phyloP scores from a whole-genome alignment of 2,888 invertebrate species.

The Melinaea marsaeus region DNA sequence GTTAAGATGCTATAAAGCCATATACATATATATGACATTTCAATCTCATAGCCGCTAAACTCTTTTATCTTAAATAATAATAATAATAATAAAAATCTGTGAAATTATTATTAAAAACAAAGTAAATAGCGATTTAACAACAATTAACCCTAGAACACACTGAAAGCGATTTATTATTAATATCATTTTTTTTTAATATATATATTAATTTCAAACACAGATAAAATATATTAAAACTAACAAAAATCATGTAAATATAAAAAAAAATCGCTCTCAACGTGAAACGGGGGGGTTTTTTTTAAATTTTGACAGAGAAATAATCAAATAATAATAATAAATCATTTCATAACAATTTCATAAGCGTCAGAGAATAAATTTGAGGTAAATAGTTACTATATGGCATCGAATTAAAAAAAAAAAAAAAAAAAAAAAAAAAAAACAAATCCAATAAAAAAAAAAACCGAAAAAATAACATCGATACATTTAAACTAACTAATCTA shows the following conservation, averaged over 20 bases:
- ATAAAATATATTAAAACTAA: too few species aligned
- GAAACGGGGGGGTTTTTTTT: slow-evolving; percentile 26
- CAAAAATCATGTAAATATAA: background rate
- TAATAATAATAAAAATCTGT: slow-evolving; percentile 1
- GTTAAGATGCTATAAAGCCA: too few species aligned
- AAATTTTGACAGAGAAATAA: too few species aligned
- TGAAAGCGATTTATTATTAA: background rate
- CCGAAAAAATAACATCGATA: slow-evolving; percentile 41
- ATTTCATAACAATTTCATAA: slow-evolving; percentile 29
- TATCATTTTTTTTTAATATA: too few species aligned
- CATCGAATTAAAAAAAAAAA: too few species aligned
- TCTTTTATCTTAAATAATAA: too few species aligned
- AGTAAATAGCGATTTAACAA: slow-evolving; percentile 13
- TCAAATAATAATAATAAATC: too few species aligned
- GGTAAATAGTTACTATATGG: slow-evolving; percentile 73
- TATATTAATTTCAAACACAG: too few species aligned
- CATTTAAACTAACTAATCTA: slow-evolving; percentile 43
- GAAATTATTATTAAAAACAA: slow-evolving; percentile 16
- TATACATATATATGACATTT: slow-evolving; percentile 2
- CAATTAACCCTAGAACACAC: background rate
- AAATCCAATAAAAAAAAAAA: slow-evolving; percentile 33
- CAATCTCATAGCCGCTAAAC: slow-evolving; percentile 16
- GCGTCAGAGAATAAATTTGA: slow-evolving; percentile 46
- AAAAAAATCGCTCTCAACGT: slow-evolving; percentile 21
- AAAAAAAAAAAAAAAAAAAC: too few species aligned